Evolutionary conservation across 2,888 invertebrate species (phyloP), one percentile per base, ranked within the genome.

Genomic region (Noctua comes): DNA sequence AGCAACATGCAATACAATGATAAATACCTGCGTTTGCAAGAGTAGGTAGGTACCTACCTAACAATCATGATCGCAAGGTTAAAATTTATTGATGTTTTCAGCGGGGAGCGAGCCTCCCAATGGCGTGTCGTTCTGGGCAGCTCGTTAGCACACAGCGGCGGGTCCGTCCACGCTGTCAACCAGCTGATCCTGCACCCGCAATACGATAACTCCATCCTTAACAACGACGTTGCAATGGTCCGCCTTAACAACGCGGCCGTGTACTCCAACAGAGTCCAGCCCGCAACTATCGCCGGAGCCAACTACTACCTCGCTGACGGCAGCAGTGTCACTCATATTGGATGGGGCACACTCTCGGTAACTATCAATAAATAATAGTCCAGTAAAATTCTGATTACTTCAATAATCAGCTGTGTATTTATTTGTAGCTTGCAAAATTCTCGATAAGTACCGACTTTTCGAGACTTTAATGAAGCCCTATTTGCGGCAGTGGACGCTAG

Each of bases 311-410:
- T 77, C 18, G 46, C 75, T 40, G 81, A 77, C n/a, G 75, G 75
- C 46, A 54, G 75, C 21, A 40, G 43, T 43, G 81, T 85, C 36
- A 78, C 77, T 2, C 36, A 89, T 31, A 82, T 91, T 54, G 94
- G 94, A 77, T 94, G 93, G 93, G 94, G 94, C 16, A 6, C 84
- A 6, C 88, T 91, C 27, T 21, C 46, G 76, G 94, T 94, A 89
- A 90, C 48, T 57, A 69, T 43, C 7, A n/a, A 43, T 40, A 40
- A 13, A 36, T 1, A 36, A 27, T 59, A 59, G 18, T 27, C 18
- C 8, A 21, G n/a, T 59, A 16, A 24, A 27, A 21, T 40, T 11
- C 2, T 27, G 21, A 40, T 24, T 18, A 46, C 21, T 27, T 8
- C 3, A 21, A 36, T 43, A 57, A n/a, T 24, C 36, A 48, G 24